Evolutionary conservation across 2,113 vertebrate genomes (phyloP), one percentile per base, ranked within the genome.

Genomic region (Prietella phreatophila): DNA sequence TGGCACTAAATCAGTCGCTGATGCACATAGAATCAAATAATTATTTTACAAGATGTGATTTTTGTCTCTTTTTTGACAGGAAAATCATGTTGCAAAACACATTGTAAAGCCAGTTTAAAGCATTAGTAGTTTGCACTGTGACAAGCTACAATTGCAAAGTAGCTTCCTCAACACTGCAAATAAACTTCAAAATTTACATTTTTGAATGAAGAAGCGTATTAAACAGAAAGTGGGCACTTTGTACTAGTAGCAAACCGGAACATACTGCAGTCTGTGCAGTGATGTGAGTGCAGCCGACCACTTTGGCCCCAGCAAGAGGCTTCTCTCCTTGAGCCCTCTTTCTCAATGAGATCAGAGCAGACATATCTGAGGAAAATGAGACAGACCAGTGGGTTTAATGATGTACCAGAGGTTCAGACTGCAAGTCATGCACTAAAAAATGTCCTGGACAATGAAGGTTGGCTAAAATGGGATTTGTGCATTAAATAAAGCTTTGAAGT

Each of bases 251-350:
- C 33, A 33, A 55, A 79, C 47, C 27, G 55, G 8, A 88, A 94
- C 97, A 89, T 95, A 99, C 98, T 2, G 97, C 98, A 2, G 97
- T 99, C 95, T 99, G 98, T 80, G 98, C 98, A 20, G 98, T 99
- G 92, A 99, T 99, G 92, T 99, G 98, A 85, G 98, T 99, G 42
- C 98, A 99, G 91, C 98, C 98, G 33, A 99, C 97, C 30, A 99
- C 98, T 94, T 98, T 99, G 27, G 98, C 97, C 93, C 98, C 98
- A 50, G 98, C 97, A 89, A 99, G 95, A 67, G 98, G 98, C 86
- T 99, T 99, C 94, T 99, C 98, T 55, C 98, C 98, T 93, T 99
- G 98, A 82, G 98, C 98, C 93, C 98, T 93, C 95, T 99, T 99
- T 95, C 97, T 96, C 94, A 99, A 95, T 50, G 98, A 99, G 93